phyloP scores from a whole-genome alignment of 1,140 invertebrate species.

The Cataglyphis hispanica region DNA sequence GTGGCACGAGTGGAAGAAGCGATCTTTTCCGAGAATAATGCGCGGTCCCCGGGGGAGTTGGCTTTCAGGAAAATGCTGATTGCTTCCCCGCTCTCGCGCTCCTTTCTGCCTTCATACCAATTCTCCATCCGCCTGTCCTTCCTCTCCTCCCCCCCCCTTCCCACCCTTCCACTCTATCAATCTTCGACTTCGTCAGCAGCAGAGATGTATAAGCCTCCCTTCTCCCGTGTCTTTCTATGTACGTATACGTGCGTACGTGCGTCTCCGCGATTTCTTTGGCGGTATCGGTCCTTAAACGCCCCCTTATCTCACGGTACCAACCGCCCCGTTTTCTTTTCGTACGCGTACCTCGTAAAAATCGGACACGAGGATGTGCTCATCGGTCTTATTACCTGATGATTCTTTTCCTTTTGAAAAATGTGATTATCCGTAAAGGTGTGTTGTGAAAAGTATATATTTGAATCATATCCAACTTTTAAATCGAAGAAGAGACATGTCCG shows the following conservation, averaged over 20 bases:
- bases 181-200: slow-evolving; percentile 69
- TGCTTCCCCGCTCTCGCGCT: slow-evolving; percentile 73
- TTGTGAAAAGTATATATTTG: background rate
- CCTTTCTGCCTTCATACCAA: slow-evolving; percentile 40
- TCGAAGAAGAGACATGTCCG: no score
- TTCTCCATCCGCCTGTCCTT: slow-evolving; percentile 55
- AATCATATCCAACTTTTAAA: background rate
- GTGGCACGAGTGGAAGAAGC: slow-evolving; percentile 57
- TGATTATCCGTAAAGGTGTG: background rate
- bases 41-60: slow-evolving; percentile 75
- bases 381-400: slow-evolving; percentile 29
- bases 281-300: background rate
- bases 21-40: slow-evolving; percentile 80
- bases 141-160: slow-evolving; percentile 40
- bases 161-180: slow-evolving; percentile 63
- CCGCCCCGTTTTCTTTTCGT: background rate
- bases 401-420: background rate
- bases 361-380: background rate
- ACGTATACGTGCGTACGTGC: slow-evolving; percentile 1
- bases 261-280: background rate
- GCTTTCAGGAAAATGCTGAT: slow-evolving; percentile 83
- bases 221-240: background rate
- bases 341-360: background rate
- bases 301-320: slow-evolving; percentile 41
- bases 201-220: slow-evolving; percentile 33